Evolutionary conservation across 2,888 invertebrate species (phyloP), one percentile per base, ranked within the genome.

Genomic region (Hydroisotoma schaefferi): DNA sequence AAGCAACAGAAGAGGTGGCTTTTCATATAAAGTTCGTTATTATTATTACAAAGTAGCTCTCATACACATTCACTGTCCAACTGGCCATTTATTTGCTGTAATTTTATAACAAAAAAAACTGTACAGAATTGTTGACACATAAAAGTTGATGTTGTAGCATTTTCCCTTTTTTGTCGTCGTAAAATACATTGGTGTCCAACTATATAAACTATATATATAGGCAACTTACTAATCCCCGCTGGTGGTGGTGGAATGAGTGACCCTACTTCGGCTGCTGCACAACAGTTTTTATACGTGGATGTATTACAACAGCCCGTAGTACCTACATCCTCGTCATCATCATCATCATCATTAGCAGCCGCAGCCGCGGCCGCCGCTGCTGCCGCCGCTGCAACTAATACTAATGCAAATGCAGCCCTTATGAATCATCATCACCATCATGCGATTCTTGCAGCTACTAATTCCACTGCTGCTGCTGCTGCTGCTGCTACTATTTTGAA

Each of bases 261-360:
- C n/a, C 20, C 43, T 23, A 28, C 51, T 23, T 18, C 51, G 12
- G 57, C 49, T 1, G 37, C 37, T 33, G 8, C 10, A 4, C 8
- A 15, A 18, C 40, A 40, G 40, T 40, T 18, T 40, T 40, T 40
- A 20, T 40, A 40, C 20, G 40, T 40, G 40, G 40, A 40, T 40
- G 40, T 40, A 15, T 10, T 40, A n/a, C n/a, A n/a, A n/a, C n/a
- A n/a, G n/a, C n/a, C n/a, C n/a, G n/a, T n/a, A n/a, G n/a, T n/a
- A n/a, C n/a, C n/a, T n/a, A n/a, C n/a, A 10, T 10, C 37, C 46
- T 59, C 58, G 25, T 55, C 55, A 52, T 60, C 62, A 28, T 51
- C 55, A 44, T 54, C 88, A 73, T 76, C 77, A 73, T 88, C 86
- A 80, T 83, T 88, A 67, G 86, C 88, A 2, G 57, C 63, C 48